Percentiles rank a stretch among this genome's conserved stretches.
Evolutionary conservation across 2,888 invertebrate genomes (phyloP).

Genomic region (Dromius quadrimaculatus): DNA sequence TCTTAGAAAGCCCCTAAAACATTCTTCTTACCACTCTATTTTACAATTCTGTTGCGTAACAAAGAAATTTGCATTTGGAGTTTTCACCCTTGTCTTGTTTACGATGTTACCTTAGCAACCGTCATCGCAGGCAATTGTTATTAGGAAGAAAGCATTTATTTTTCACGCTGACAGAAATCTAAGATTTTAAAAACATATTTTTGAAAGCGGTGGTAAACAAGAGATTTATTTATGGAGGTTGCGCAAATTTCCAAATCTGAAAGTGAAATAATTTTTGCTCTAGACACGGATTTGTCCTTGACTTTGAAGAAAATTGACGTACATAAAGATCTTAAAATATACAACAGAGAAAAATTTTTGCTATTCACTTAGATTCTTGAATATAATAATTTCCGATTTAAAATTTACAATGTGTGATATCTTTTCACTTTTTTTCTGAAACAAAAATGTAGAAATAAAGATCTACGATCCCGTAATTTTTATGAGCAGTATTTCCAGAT

Average conservation of each 20-base stretch:
- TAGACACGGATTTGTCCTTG: conserved; percentile 7
- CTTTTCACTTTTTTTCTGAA: too few species aligned
- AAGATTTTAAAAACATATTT: conserved; percentile 19
- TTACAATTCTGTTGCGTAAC: conserved; percentile 28
- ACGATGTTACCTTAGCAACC: conserved; percentile 20
- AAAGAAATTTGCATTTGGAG: conserved; percentile 37
- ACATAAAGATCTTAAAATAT: too few species aligned
- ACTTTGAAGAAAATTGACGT: too few species aligned
- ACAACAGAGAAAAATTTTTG: too few species aligned
- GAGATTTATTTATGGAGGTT: conserved; percentile 27
- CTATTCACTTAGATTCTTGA: too few species aligned
- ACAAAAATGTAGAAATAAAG: too few species aligned
- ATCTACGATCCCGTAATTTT: too few species aligned
- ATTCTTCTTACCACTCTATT: conserved; percentile 3
- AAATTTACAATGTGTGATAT: too few species aligned
- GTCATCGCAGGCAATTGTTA: conserved; percentile 18
- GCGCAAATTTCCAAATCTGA: conserved; percentile 17
- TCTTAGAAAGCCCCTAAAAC: conserved; percentile 15
- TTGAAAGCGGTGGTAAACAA: conserved; percentile 15
- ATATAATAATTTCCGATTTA: too few species aligned
- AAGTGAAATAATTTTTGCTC: conserved; percentile 16
- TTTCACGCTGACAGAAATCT: conserved; percentile 11
- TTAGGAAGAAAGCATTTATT: conserved; percentile 9
- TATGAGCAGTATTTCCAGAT: too few species aligned
- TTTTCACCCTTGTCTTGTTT: conserved; percentile 38